Evolutionary conservation across 1,140 invertebrate species (phyloP), one percentile per base, ranked within the genome.

Genomic region (Orchesella cincta): DNA sequence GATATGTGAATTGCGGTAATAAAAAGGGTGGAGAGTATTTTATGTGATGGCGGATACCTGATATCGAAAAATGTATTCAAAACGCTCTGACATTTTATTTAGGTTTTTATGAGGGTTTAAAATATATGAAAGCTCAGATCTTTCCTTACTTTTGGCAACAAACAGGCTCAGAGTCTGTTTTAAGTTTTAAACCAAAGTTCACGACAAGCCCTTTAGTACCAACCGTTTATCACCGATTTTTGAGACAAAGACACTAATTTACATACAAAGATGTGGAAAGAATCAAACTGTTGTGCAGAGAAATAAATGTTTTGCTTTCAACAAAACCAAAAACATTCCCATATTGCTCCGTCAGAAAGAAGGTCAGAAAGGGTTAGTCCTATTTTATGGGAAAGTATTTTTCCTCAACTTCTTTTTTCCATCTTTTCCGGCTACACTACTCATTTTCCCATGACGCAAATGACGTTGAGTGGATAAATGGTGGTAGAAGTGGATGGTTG

Each of bases 331-430:
- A 8, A 18, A 57, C 54, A 57, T 57, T 57, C 54, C 23, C 8
- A 23, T 23, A 46, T 57, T 23, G 12, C 23, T 18, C 23, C 54
- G 5, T 57, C 26, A 57, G 26, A 57, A 57, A 57, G 31, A 67
- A 67, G 62, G 62, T 67, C 62, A 67, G 8, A 33, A 67, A 67
- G 62, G 62, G 62, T 67, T 67, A 67, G 62, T 67, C 31, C 62
- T 33, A 67, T 33, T 67, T 67, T 67, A 67, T 67, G 62, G 62
- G 62, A 67, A 67, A 67, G 26, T 67, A 31, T 73, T 73, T 73
- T 73, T 73, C 39, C 16, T 29, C 1, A 46, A 39, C 46, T 26
- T 46, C 73, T 74, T 34, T 72, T 33, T 74, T 52, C 36, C 73
- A 14, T 8, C 23, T 46, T n/a, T 73, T 73, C 71, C 23, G 23